Base-by-base conservation (phyloP, 2,113 vertebrate genomes). In the Serinus canaria region DNA sequence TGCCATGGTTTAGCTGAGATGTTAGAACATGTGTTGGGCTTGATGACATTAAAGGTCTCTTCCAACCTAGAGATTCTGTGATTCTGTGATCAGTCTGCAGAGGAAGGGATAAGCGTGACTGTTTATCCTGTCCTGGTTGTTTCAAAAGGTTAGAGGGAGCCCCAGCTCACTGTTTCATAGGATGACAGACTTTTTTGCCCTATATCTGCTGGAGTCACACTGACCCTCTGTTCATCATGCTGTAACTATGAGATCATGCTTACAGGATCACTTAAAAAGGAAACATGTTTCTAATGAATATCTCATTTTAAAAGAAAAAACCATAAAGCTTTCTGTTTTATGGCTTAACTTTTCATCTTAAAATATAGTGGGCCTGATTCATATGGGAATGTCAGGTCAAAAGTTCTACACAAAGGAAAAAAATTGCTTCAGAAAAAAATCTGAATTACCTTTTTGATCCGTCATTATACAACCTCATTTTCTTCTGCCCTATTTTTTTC, bases 381-480 rank as follows among this genome's bases (percentile, higher is more conserved):
- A 83, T 60, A 35, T 68, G 70, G 23, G 30, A 74, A 72, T 94
- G 44, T 86, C 49, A 52, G 67, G 59, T 81, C 80, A 94, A 52
- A 73, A 85, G 64, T 81, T 88, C 72, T 79, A 88, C 24, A 82
- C 13, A 76, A 76, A 13, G 12, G 47, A 50, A 91, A 89, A 84
- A 49, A 70, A 80, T 7, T 53, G 18, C 3, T 88, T 91, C 16
- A 56, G 43, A 68, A 74, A 87, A 77, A 72, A 22, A 25, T 24
- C 25, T 72, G 31, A 73, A 91, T 95, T 78, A 86, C 43, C 28
- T 94, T 94, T 90, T 94, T 96, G 80, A 94, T 94, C 62, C 60
- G 49, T 82, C 83, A 77, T 93, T 93, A 70, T 79, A 58, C 52
- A 93, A 66, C 46, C 39, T 89, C 37, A 78, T 92, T 96, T 94